Conservation (phyloP, 1,140 invertebrate species). For the Bombus affinis region DNA sequence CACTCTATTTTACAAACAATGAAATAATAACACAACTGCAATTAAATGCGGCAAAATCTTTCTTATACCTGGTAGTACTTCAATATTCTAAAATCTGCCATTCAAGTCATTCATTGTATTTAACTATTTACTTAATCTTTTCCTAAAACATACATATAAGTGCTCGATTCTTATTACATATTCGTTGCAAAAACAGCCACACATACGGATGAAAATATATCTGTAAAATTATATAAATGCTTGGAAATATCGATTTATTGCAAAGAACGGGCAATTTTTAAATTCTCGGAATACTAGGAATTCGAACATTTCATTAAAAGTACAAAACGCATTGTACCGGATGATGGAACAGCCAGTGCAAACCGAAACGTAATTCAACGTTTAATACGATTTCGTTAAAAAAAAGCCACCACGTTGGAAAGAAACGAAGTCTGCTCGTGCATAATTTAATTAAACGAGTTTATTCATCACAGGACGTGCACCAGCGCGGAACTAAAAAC, state of each 20-base stretch:
- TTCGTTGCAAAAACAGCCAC: background rate
- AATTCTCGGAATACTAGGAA: background rate
- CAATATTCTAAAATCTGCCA: too few relatives aligned
- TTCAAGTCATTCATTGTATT: too few relatives aligned
- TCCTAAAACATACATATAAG: background rate
- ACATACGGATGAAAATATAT: too few relatives aligned
- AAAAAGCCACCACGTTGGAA: background rate
- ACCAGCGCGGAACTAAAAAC: background rate
- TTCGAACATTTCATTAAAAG: background rate
- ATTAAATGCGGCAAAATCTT: too few relatives aligned
- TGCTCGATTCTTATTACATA: background rate
- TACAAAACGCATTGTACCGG: background rate
- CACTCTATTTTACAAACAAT: too few relatives aligned
- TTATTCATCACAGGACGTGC: background rate
- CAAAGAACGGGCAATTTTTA: background rate
- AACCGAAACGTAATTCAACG: background rate
- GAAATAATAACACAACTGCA: too few relatives aligned
- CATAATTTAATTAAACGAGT: background rate
- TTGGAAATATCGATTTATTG: background rate
- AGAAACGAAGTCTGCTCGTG: background rate
- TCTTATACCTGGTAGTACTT: too few relatives aligned
- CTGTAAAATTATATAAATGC: background rate
- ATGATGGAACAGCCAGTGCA: background rate
- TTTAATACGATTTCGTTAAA: background rate
- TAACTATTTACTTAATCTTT: background rate